Percentiles rank a stretch among this genome's conserved stretches.
phyloP scores from a whole-genome alignment of 2,888 invertebrate genomes.

The Anaspis maculata region DNA sequence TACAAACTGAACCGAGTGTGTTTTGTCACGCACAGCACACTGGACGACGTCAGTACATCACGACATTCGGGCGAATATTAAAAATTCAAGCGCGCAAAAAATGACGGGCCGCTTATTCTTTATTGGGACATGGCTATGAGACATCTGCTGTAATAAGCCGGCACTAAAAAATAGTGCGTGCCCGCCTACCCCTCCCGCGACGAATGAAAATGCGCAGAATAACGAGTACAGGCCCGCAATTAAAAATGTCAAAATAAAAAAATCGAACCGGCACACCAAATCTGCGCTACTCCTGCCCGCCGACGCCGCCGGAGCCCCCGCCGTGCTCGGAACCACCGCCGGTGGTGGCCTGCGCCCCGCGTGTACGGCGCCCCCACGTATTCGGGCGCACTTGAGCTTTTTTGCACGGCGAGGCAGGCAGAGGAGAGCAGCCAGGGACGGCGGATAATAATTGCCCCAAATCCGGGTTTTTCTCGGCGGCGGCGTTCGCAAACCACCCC shows the following conservation, averaged over 20 bases:
- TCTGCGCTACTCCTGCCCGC: slow-evolving; percentile 15
- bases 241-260: slow-evolving; percentile 48
- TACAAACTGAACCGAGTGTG: slow-evolving; percentile 21
- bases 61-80: slow-evolving; percentile 40
- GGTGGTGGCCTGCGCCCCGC: neutral
- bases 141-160: slow-evolving; percentile 58
- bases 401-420: too few relatives aligned
- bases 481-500: too few relatives aligned
- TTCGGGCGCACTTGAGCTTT: too few relatives aligned
- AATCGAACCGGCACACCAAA: slow-evolving; percentile 34
- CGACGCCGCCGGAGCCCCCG: slow-evolving; percentile 8
- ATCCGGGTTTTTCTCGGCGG: too few relatives aligned
- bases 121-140: slow-evolving; percentile 50
- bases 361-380: too few relatives aligned
- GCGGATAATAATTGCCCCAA: too few relatives aligned
- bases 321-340: slow-evolving; percentile 15
- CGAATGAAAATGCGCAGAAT: slow-evolving; percentile 53
- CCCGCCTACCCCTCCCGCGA: slow-evolving; percentile 43
- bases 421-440: too few relatives aligned
- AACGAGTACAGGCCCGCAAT: slow-evolving; percentile 50
- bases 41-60: slow-evolving; percentile 32
- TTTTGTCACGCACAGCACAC: slow-evolving; percentile 15
- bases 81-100: slow-evolving; percentile 45
- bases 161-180: slow-evolving; percentile 59
- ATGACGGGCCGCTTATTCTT: slow-evolving; percentile 42